phyloP scores from a whole-genome alignment of 2,888 invertebrate species.

The Stenolophus ochropezus region DNA sequence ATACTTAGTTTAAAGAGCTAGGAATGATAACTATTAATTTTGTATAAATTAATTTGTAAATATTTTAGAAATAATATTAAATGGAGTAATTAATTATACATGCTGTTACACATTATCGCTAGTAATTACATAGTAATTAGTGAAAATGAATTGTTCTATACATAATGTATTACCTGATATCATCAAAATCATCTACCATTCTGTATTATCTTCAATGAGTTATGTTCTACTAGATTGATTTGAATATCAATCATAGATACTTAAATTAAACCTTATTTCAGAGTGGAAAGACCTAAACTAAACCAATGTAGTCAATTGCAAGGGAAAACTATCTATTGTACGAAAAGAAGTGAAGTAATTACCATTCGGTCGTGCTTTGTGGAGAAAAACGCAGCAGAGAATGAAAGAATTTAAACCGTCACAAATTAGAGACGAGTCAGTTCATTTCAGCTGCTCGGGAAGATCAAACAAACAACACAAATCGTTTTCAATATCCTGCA shows the following conservation, averaged over 20 bases:
- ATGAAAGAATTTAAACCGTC: slow-evolving; percentile 26
- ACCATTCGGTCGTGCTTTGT: slow-evolving; percentile 2
- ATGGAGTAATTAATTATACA: background rate
- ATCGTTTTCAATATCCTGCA: slow-evolving; percentile 43
- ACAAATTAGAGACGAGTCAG: slow-evolving; percentile 38
- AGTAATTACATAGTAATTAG: slow-evolving; percentile 1
- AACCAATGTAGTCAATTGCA: background rate
- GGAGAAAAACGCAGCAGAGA: background rate
- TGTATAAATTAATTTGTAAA: too few species aligned
- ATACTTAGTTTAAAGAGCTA: too few species aligned
- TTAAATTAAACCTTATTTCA: background rate
- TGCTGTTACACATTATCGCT: background rate
- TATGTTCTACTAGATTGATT: background rate
- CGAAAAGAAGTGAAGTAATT: background rate
- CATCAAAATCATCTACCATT: background rate
- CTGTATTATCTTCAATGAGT: background rate
- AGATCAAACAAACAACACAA: slow-evolving; percentile 49
- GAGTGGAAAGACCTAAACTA: background rate
- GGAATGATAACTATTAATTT: too few species aligned
- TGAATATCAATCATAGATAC: background rate
- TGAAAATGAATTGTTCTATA: slow-evolving; percentile 20
- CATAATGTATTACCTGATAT: slow-evolving; percentile 13
- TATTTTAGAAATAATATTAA: background rate
- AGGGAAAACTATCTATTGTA: background rate
- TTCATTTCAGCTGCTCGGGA: slow-evolving; percentile 28